Evolutionary conservation across 2,113 vertebrate genomes (phyloP), one percentile per base, ranked within the genome.

Genomic region (Oncorhynchus kisutch): DNA sequence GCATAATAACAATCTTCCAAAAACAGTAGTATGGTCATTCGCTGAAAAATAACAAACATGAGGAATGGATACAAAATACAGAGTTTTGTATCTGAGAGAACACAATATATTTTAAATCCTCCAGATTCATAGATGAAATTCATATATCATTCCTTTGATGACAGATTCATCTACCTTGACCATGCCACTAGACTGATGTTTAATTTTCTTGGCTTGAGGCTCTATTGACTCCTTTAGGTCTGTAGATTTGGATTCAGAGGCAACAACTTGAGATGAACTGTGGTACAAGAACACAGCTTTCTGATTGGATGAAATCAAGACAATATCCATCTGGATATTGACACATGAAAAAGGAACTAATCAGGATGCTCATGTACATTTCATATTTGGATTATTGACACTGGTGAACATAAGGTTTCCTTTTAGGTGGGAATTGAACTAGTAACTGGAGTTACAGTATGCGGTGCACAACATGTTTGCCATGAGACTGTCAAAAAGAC

Each of bases 21-120:
- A 84, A 82, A 91, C 89, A 90, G 89, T 82, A 86, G 83, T 81
- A 78, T 83, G 87, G 87, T 92, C 83, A 78, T 81, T 83, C 57
- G 75, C 78, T 59, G 62, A 67, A 68, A 71, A 73, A 81, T 29
- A 72, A 39, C 34, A 39, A 66, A 75, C 66, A 70, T 59, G 78
- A 84, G 74, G 59, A 77, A 82, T 75, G 67, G 45, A 77, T 29
- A 57, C 4, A 20, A 51, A 78, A 34, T 45, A 29, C 51, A 77
- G 34, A 70, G 59, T 57, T 75, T 16, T 76, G 39, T 2, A 67
- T 31, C 54, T 29, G 22, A 78, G 76, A 78, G 31, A 67, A 24
- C 66, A 25, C 31, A 39, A 70, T 49, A 71, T 7, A 85, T 66
- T 75, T 29, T 12, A 78, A 48, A 45, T 69, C 79, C 70, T 78